A percentile compares a stretch with the other conserved stretches of the same genome.
These are phyloP conservation scores for Anoura caudifer DNA, from an alignment of 2,113 vertebrate species.

Conservation along the genomic window DNA sequence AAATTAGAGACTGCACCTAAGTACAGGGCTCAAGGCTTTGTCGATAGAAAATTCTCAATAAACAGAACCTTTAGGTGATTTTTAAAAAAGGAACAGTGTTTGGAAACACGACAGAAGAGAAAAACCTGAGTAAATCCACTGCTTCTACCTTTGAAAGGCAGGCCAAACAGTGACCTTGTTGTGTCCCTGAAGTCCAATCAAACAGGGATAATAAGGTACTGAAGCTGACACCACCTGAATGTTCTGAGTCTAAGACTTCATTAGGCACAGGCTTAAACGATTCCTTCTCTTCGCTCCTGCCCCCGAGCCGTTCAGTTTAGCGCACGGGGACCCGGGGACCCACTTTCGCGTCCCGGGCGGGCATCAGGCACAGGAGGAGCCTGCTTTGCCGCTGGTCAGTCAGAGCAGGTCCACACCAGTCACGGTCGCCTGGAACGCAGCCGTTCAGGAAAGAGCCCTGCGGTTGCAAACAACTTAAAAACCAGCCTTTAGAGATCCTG, in stretches of 20 bases:
- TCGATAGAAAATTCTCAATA: not conserved
- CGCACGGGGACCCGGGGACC: not conserved
- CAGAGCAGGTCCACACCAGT: not conserved
- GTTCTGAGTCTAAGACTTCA: not conserved
- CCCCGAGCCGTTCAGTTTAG: not conserved
- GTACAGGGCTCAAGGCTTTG: not conserved
- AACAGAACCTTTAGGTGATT: not conserved
- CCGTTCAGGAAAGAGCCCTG: not conserved
- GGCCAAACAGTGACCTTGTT: not conserved
- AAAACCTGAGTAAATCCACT: not conserved
- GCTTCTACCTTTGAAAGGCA: not conserved
- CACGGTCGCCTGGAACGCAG: not conserved
- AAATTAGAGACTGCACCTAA: not conserved
- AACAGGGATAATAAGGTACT: not conserved
- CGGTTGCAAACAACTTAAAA: not conserved
- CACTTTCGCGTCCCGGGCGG: too few relatives aligned
- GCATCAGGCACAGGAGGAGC: not conserved
- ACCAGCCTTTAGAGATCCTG: not conserved
- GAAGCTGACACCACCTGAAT: not conserved
- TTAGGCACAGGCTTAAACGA: not conserved
- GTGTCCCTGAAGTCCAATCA: not conserved
- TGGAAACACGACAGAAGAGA: conserved; percentile 10
- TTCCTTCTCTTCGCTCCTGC: not conserved
- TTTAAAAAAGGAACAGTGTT: not conserved
- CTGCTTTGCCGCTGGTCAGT: not conserved